These are phyloP conservation scores for Berghia stephanieae DNA, from an alignment of 1,140 invertebrate genomes.

Conservation along the genomic window DNA sequence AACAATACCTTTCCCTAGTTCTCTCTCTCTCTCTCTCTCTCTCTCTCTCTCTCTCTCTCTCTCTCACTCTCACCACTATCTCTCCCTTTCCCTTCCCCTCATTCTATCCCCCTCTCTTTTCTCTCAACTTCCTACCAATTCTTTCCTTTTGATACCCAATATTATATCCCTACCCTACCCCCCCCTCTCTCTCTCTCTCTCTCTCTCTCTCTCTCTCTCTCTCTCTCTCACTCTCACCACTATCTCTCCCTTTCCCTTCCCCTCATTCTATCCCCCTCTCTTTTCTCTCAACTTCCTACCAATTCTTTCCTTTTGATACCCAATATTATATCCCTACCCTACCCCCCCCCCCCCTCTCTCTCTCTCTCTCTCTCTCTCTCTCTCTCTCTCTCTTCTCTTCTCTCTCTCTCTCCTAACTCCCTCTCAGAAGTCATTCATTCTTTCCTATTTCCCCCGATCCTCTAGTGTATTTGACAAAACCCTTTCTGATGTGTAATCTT, in stretches of 20 bases:
- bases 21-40: not conserved
- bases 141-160: not conserved
- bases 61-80: not conserved
- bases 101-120: not conserved
- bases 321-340: not conserved
- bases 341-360: not conserved
- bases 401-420: not conserved
- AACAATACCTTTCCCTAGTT: not conserved
- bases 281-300: not conserved
- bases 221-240: not conserved
- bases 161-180: no score
- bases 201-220: not conserved
- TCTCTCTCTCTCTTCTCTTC: conserved; percentile 2
- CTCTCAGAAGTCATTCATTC: no score
- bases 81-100: not conserved
- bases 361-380: not conserved
- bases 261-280: not conserved
- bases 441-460: no score
- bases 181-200: no score
- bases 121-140: not conserved
- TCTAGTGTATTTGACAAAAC: no score
- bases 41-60: not conserved
- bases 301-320: not conserved
- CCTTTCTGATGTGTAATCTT: no score
- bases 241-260: not conserved